These are phyloP conservation scores for Oxytorus armatus DNA, from an alignment of 2,888 invertebrate genomes.

Conservation along the genomic window DNA sequence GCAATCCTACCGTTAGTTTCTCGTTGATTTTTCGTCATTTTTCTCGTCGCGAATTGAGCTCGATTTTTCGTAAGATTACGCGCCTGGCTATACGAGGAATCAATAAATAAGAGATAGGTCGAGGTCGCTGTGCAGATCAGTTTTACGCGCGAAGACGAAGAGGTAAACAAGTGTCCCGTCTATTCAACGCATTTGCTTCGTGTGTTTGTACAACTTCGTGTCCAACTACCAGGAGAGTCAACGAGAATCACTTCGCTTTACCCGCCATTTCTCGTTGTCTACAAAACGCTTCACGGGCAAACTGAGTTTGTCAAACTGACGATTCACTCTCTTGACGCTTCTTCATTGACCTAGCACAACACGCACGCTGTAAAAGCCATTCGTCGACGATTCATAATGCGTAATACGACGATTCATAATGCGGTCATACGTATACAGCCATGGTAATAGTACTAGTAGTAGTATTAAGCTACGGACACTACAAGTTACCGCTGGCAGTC, in stretches of 20 bases:
- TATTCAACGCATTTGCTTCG: neutral
- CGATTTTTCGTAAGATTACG: too few species aligned
- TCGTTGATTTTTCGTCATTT: too few species aligned
- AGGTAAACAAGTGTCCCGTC: too few species aligned
- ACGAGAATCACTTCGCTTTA: neutral
- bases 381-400: slow-evolving; percentile 17
- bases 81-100: too few species aligned
- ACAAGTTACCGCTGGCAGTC: slow-evolving; percentile 48
- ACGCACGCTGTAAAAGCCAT: neutral
- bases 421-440: neutral
- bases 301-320: neutral
- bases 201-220: neutral
- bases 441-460: slow-evolving; percentile 9
- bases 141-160: too few species aligned
- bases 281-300: neutral
- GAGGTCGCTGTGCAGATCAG: too few species aligned
- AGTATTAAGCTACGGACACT: neutral
- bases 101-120: too few species aligned
- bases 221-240: neutral
- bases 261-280: neutral
- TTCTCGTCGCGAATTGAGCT: too few species aligned
- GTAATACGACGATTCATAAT: slow-evolving; percentile 14
- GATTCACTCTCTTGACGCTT: neutral
- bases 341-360: neutral
- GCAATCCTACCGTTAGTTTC: too few species aligned